A percentile compares a stretch with the other conserved stretches of the same genome.
Evolutionary conservation across 2,888 invertebrate genomes (phyloP).

Genomic region (Cheilosia impressa): DNA sequence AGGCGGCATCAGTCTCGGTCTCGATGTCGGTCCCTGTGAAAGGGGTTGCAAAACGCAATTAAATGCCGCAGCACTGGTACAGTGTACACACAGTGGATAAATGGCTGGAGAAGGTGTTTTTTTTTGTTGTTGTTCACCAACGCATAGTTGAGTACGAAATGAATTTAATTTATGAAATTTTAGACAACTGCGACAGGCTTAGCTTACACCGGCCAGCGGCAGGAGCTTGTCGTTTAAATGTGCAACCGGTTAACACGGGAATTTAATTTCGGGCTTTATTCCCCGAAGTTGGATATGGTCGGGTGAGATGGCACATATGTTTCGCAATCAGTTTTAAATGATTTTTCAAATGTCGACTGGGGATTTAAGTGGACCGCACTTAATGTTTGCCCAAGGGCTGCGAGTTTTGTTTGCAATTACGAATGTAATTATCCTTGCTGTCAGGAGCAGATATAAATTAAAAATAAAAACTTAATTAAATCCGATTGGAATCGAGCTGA

Average conservation of each 20-base stretch:
- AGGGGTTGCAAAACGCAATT: constrained; percentile 71
- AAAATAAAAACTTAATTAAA: constrained; percentile 65
- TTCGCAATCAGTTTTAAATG: constrained; percentile 71
- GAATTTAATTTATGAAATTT: constrained; percentile 69
- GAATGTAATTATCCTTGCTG: constrained; percentile 65
- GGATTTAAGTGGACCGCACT: constrained; percentile 37
- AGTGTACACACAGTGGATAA: constrained; percentile 5
- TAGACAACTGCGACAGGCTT: not conserved
- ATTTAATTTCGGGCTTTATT: constrained; percentile 52
- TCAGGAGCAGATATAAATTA: constrained; percentile 66
- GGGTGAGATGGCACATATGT: constrained; percentile 40
- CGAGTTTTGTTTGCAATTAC: constrained; percentile 59
- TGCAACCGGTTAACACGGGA: constrained; percentile 53
- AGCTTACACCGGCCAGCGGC: not conserved
- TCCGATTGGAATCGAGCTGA: constrained; percentile 24
- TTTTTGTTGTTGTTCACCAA: constrained; percentile 17
- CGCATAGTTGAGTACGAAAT: constrained; percentile 43
- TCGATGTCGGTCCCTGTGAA: constrained; percentile 1
- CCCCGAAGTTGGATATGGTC: not conserved
- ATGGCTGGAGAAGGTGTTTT: not conserved
- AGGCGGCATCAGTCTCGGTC: constrained; percentile 1
- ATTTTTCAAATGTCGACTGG: constrained; percentile 63
- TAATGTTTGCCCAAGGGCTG: constrained; percentile 34
- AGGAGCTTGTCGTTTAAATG: constrained; percentile 43
- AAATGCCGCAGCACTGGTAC: constrained; percentile 61